Evolutionary conservation across 2,797 vertebrate species (phyloP).

Genomic region (Anolis apletophallus): DNA sequence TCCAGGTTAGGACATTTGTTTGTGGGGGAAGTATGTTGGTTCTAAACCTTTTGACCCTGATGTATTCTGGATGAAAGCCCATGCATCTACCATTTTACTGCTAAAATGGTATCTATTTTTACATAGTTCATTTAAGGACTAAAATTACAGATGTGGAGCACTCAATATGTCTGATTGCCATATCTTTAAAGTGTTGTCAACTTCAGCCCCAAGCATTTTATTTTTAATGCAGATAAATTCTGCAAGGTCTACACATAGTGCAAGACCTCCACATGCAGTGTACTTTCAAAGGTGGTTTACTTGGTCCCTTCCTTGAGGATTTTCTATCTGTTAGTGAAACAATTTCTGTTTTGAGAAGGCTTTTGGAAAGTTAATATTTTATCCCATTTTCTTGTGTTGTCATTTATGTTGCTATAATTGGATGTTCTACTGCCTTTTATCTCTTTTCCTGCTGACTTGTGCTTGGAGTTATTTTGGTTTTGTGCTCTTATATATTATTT

Average conservation of each 20-base stretch:
- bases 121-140: too few species aligned
- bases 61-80: too few species aligned
- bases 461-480: not conserved
- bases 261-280: not conserved
- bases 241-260: not conserved
- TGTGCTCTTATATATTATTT: not conserved
- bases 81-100: too few species aligned
- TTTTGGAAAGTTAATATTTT: not conserved
- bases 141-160: too few species aligned
- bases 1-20: not conserved
- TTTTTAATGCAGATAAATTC: not conserved
- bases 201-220: not conserved
- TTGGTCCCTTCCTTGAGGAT: not conserved
- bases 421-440: not conserved
- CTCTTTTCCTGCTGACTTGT: not conserved
- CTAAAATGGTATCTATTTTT: too few species aligned
- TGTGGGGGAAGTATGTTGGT: not conserved
- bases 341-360: not conserved
- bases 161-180: too few species aligned
- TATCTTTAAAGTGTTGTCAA: too few species aligned
- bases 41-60: too few species aligned
- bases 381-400: not conserved
- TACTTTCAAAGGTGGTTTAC: not conserved
- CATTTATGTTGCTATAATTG: not conserved
- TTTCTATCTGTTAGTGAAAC: not conserved